These are phyloP conservation scores for Drosophila prostipennis DNA, from an alignment of 2,888 invertebrate species.

Conservation along the genomic window DNA sequence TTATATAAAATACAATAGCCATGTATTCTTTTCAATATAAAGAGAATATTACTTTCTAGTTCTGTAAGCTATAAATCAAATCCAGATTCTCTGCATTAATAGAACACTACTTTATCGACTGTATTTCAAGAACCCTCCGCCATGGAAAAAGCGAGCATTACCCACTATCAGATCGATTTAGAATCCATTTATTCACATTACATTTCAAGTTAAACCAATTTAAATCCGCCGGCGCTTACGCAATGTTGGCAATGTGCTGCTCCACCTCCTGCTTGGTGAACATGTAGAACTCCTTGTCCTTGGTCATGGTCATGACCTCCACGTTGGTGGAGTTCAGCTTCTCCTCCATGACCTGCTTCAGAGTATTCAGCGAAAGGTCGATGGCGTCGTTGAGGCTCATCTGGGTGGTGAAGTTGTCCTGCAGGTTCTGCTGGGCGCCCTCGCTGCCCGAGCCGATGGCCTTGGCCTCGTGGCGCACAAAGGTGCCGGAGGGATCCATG, in stretches of 20 bases:
- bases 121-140: too few relatives aligned
- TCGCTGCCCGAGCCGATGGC: slow-evolving; percentile 99
- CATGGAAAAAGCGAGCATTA: too few relatives aligned
- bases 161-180: slow-evolving; percentile 52
- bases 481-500: slow-evolving; percentile 99
- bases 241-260: slow-evolving; percentile 92
- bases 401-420: slow-evolving; percentile 91
- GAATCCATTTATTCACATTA: slow-evolving; percentile 74
- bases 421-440: slow-evolving; percentile 97
- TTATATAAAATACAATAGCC: too few relatives aligned
- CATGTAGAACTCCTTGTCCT: slow-evolving; percentile 93
- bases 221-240: slow-evolving; percentile 82
- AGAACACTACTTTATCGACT: too few relatives aligned
- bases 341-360: slow-evolving; percentile 99
- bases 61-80: too few relatives aligned
- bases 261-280: slow-evolving; percentile 95
- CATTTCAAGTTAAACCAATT: slow-evolving; percentile 33
- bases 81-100: too few relatives aligned
- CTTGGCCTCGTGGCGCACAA: slow-evolving; percentile 98
- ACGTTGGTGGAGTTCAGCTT: slow-evolving; percentile 98
- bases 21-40: too few relatives aligned
- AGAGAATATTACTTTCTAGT: too few relatives aligned
- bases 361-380: slow-evolving; percentile 90
- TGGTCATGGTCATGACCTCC: slow-evolving; percentile 97
- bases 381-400: slow-evolving; percentile 98